Conservation (phyloP, 2,113 vertebrate genomes). For the Ornithorhynchus anatinus region DNA sequence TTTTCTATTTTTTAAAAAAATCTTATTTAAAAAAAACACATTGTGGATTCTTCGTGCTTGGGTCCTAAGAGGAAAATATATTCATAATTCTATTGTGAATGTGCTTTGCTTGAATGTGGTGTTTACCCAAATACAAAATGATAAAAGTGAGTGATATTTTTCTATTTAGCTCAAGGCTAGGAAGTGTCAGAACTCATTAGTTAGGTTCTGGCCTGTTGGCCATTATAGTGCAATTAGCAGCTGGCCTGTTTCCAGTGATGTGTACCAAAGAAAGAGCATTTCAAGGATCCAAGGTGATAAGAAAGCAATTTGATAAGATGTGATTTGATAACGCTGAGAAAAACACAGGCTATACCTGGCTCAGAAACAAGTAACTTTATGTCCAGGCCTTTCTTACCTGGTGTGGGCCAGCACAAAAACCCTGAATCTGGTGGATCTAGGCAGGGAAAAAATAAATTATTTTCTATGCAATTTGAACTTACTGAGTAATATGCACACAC, state of each 20-base stretch:
- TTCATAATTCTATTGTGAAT: too few relatives aligned
- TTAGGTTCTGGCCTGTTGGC: neutral
- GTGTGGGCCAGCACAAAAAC: too few relatives aligned
- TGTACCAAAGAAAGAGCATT: neutral
- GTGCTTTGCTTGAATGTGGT: neutral
- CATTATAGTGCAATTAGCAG: neutral
- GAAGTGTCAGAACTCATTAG: neutral
- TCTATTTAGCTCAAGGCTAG: neutral
- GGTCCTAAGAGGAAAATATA: constrained; percentile 12
- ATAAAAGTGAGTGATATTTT: neutral
- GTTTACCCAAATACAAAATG: neutral
- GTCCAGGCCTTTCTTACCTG: too few relatives aligned
- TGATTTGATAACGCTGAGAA: neutral
- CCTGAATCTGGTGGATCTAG: too few relatives aligned
- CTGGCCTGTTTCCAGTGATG: neutral
- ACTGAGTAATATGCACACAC: too few relatives aligned
- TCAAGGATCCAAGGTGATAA: neutral
- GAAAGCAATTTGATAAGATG: neutral
- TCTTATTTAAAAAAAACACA: constrained; percentile 8
- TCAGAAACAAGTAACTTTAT: too few relatives aligned
- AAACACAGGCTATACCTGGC: too few relatives aligned
- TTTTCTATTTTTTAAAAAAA: neutral
- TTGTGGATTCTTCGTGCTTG: constrained; percentile 1
- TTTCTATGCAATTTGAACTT: too few relatives aligned
- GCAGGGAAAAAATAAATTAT: too few relatives aligned